Conservation (phyloP, 2,888 invertebrate genomes). For the Pediacus dermestoides region DNA sequence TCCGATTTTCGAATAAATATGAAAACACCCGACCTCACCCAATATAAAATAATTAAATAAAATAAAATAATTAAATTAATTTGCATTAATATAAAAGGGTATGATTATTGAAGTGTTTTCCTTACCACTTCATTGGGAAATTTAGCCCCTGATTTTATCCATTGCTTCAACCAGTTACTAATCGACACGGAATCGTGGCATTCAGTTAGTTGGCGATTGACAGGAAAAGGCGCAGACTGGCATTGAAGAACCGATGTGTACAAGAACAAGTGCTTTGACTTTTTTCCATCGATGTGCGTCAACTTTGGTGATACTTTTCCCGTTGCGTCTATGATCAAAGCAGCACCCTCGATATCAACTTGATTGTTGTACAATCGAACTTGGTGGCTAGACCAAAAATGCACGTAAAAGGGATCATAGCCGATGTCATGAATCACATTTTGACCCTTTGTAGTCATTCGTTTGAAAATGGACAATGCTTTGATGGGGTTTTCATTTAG, state of each 20-base stretch:
- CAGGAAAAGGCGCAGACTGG: too few relatives aligned
- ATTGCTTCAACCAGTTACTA: neutral
- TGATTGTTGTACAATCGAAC: constrained; percentile 3
- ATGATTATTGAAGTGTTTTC: too few relatives aligned
- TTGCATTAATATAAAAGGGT: too few relatives aligned
- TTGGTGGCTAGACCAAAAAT: constrained; percentile 4
- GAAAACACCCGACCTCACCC: too few relatives aligned
- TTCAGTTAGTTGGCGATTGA: too few relatives aligned
- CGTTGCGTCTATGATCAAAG: neutral
- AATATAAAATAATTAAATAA: too few relatives aligned
- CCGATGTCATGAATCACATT: constrained; percentile 2
- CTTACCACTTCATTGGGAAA: constrained; percentile 3
- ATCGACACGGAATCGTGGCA: constrained; percentile 1
- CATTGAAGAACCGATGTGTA: too few relatives aligned
- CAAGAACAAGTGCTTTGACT: neutral
- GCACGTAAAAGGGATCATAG: neutral
- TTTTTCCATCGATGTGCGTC: neutral
- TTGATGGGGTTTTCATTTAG: neutral
- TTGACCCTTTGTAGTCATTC: neutral
- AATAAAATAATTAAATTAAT: too few relatives aligned
- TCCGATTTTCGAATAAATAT: too few relatives aligned
- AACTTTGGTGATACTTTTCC: neutral
- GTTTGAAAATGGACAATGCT: constrained; percentile 1
- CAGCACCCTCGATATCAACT: neutral
- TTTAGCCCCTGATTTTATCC: neutral